A percentile compares a stretch with the other conserved stretches of the same genome.
Evolutionary conservation across 2,797 vertebrate species (phyloP).

Genomic region (Nyctibius grandis): DNA sequence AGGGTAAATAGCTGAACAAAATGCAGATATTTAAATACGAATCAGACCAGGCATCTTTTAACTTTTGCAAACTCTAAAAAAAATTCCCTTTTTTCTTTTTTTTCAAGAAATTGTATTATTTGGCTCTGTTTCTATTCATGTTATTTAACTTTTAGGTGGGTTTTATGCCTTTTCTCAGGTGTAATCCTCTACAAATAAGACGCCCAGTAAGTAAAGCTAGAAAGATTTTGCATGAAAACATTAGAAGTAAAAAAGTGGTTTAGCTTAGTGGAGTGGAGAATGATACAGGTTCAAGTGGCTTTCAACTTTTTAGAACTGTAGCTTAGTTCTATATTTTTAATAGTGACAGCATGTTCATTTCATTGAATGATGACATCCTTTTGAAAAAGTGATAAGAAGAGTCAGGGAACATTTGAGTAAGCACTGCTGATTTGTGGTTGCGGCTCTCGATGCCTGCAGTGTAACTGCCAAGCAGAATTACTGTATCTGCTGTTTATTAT

Average conservation of each 20-base stretch:
- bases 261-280: neutral
- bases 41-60: neutral
- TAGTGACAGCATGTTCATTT: constrained; percentile 8
- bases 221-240: neutral
- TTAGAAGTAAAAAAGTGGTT: neutral
- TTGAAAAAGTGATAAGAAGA: constrained; percentile 36
- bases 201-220: neutral
- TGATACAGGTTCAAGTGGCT: neutral
- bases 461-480: constrained; percentile 42
- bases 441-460: neutral
- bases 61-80: neutral
- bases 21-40: neutral
- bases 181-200: neutral
- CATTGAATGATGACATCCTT: constrained; percentile 20
- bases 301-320: neutral
- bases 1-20: neutral
- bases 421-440: constrained; percentile 41
- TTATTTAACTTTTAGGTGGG: neutral
- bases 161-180: neutral
- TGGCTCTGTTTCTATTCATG: neutral
- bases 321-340: constrained; percentile 22
- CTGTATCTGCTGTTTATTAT: constrained; percentile 50
- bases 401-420: constrained; percentile 51
- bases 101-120: neutral
- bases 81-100: fast-evolving